Conservation (phyloP, 2,888 invertebrate genomes). For the Xylota segnis region DNA sequence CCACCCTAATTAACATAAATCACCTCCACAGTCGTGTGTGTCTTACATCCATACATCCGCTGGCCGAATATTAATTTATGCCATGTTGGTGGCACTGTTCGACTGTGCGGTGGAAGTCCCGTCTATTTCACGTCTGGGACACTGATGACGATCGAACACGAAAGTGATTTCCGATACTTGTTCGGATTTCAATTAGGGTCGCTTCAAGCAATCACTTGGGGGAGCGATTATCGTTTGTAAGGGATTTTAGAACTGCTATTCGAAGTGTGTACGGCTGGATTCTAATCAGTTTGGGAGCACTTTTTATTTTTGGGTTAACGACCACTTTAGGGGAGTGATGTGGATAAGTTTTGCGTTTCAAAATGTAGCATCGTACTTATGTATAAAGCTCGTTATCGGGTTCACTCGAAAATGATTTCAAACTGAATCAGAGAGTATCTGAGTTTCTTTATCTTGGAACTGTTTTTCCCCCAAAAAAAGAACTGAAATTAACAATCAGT, state of each 20-base stretch:
- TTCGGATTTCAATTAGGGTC: conserved; percentile 48
- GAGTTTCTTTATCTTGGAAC: conserved; percentile 25
- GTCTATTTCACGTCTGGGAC: conserved; percentile 38
- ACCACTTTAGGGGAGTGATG: conserved; percentile 17
- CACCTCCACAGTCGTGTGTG: conserved; percentile 53
- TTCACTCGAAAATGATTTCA: conserved; percentile 1
- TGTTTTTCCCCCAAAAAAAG: neutral
- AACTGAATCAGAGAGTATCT: conserved; percentile 9
- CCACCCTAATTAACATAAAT: conserved; percentile 75
- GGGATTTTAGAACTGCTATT: neutral
- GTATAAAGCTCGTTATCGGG: conserved; percentile 18
- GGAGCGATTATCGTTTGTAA: conserved; percentile 15
- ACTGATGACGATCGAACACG: conserved; percentile 29
- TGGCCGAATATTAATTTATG: conserved; percentile 67
- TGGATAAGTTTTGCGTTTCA: neutral
- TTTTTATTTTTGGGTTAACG: conserved; percentile 44
- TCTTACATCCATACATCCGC: conserved; percentile 62
- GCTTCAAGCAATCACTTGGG: conserved; percentile 29
- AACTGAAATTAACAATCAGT: conserved; percentile 3
- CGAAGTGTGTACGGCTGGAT: conserved; percentile 1
- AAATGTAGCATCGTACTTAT: neutral
- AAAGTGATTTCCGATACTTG: conserved; percentile 54
- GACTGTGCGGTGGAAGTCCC: neutral
- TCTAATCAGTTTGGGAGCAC: neutral
- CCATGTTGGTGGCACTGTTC: conserved; percentile 37